Conservation (phyloP, 1,140 invertebrate species). For the Trichonephila inaurata region DNA sequence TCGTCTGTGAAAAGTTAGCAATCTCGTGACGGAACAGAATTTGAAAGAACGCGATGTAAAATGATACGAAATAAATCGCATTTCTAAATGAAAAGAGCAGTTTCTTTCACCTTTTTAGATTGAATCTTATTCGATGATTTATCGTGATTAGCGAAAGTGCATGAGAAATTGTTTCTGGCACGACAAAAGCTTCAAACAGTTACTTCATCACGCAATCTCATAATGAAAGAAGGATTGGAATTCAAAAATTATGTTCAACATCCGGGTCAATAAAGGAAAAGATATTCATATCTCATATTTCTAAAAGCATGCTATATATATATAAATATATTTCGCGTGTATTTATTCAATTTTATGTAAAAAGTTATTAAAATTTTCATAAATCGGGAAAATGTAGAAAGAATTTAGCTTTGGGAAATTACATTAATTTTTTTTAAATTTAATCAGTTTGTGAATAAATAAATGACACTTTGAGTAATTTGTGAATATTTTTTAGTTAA, state of each 20-base stretch:
- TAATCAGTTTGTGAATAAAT: too few species aligned
- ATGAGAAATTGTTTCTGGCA: neutral
- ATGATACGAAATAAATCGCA: neutral
- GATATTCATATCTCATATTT: neutral
- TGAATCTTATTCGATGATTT: neutral
- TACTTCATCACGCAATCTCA: neutral
- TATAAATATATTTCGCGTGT: too few species aligned
- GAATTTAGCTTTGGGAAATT: too few species aligned
- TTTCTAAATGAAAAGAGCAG: neutral
- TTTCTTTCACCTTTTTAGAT: neutral
- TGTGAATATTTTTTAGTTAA: too few species aligned
- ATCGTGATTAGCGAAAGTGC: neutral
- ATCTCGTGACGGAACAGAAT: neutral
- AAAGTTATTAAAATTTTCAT: too few species aligned
- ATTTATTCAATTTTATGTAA: too few species aligned
- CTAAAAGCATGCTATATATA: too few species aligned
- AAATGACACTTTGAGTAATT: too few species aligned
- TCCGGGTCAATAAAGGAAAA: neutral
- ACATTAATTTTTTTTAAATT: too few species aligned
- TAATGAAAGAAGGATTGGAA: neutral
- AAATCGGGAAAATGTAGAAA: too few species aligned
- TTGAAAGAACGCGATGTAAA: neutral
- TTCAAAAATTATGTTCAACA: neutral
- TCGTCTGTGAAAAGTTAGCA: neutral
- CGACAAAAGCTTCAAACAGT: neutral